Evolutionary conservation across 2,797 vertebrate species (phyloP), one percentile per base, ranked within the genome.

Genomic region (Lagocephalus sceleratus): DNA sequence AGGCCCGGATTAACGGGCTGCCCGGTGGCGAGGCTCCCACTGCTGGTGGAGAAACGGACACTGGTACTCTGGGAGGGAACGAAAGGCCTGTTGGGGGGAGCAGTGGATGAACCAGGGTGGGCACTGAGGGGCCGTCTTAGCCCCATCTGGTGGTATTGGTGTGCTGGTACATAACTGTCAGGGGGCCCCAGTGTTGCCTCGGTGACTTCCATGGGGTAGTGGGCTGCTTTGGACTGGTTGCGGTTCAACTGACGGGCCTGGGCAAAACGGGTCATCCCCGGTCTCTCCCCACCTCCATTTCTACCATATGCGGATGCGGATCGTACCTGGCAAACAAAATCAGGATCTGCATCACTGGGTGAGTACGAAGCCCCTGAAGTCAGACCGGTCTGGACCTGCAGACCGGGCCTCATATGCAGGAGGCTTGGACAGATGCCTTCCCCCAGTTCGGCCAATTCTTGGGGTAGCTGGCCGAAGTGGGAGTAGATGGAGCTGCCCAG

Each of bases 201-300:
- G 56, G 92, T 74, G 62, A 82, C 76, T 46, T 88, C 85, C 70
- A 94, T 92, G 0, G 95, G 95, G 41, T 98, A 97, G 79, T 94
- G 93, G 29, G 95, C 96, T 0, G 95, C 94, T 0, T 97, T 87
- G 55, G 79, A 97, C 60, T 97, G 96, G 87, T 95, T 98, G 19
- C 94, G 92, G 39, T 91, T 93, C 7, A 97, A 94, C 83, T 96
- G 95, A 6, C 90, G 92, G 0, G 92, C 90, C 75, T 94, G 95
- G 63, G 89, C 89, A 44, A 97, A 97, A 6, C 92, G 61, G 56
- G 41, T 79, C 1, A 57, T 82, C 65, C 91, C 87, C 0, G 86
- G 90, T 22, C 60, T 63, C 0, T 76, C 84, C 1, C 52, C 67
- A 55, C 68, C 85, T 25, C 68, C 73, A 10, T 69, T 70, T 15